Conservation (phyloP, 2,113 vertebrate species). For the Odontesthes bonariensis region DNA sequence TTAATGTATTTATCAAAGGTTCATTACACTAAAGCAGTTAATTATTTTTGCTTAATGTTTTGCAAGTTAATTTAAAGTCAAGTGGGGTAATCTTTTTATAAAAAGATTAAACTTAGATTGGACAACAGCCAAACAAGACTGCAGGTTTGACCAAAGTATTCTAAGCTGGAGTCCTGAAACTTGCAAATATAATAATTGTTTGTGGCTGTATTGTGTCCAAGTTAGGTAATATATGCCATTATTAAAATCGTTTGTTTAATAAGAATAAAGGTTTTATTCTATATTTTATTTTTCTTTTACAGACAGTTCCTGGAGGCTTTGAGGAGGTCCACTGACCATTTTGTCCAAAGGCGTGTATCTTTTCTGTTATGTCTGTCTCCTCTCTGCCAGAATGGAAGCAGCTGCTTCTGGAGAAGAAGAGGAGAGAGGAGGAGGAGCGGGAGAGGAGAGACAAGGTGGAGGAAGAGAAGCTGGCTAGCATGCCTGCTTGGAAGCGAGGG, state of each 20-base stretch:
- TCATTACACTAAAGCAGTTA: neutral
- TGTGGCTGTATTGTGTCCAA: neutral
- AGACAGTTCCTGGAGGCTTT: conserved; percentile 34
- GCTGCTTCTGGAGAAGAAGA: conserved; percentile 87
- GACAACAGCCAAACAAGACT: neutral
- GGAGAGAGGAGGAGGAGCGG: conserved; percentile 86
- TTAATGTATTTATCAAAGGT: neutral
- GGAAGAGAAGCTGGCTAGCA: conserved; percentile 85
- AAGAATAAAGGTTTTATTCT: neutral
- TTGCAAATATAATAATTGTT: no score
- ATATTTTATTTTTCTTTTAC: neutral
- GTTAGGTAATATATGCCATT: neutral
- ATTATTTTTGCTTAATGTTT: neutral
- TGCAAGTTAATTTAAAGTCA: neutral
- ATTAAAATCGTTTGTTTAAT: no score
- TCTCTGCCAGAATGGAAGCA: conserved; percentile 91
- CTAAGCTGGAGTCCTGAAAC: no score
- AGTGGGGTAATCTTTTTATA: neutral
- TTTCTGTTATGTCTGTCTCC: conserved; percentile 79
- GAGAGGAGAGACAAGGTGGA: conserved; percentile 85
- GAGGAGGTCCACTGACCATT: neutral
- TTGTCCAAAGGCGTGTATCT: conserved; percentile 9
- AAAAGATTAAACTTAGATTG: neutral
- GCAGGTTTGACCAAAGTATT: neutral
- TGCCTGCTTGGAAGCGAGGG: conserved; percentile 91